A percentile compares a stretch with the other conserved stretches of the same genome.
These are phyloP conservation scores for Cyprinodon brontotheroides DNA, from an alignment of 2,113 vertebrate species.

Conservation along the genomic window DNA sequence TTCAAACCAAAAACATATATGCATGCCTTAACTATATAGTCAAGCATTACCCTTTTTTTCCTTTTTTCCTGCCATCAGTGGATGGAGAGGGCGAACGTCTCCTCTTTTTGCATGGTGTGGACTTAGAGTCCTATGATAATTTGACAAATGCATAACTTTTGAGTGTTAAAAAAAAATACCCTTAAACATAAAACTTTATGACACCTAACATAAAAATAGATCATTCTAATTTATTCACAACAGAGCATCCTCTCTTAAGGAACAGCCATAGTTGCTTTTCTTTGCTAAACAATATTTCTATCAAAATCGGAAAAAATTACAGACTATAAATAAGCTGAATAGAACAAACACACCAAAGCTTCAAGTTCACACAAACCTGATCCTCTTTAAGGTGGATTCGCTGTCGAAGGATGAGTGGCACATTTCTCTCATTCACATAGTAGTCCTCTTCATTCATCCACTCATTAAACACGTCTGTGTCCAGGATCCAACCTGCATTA, in stretches of 20 bases:
- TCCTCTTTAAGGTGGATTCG: conserved; percentile 87
- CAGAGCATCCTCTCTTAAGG: too few relatives aligned
- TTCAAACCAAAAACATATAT: neutral
- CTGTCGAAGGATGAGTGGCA: conserved; percentile 83
- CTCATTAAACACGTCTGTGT: conserved; percentile 92
- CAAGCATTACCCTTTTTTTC: conserved; percentile 90
- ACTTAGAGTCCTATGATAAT: conserved; percentile 83
- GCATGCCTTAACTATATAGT: neutral
- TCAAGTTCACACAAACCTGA: conserved; percentile 78
- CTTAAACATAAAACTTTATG: too few relatives aligned
- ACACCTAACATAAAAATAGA: neutral
- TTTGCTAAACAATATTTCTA: neutral
- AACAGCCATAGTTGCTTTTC: neutral
- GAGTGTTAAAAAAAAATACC: too few relatives aligned
- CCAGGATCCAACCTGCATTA: conserved; percentile 90
- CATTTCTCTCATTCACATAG: conserved; percentile 89
- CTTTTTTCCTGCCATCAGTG: conserved; percentile 90
- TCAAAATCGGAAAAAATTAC: neutral
- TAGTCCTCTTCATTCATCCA: conserved; percentile 99
- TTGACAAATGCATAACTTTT: neutral
- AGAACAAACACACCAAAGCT: neutral
- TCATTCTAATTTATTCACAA: neutral
- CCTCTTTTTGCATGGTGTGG: conserved; percentile 86
- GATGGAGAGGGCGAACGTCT: conserved; percentile 91
- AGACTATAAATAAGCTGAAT: neutral